phyloP scores from a whole-genome alignment of 2,113 vertebrate species.

The Etia nguti region DNA sequence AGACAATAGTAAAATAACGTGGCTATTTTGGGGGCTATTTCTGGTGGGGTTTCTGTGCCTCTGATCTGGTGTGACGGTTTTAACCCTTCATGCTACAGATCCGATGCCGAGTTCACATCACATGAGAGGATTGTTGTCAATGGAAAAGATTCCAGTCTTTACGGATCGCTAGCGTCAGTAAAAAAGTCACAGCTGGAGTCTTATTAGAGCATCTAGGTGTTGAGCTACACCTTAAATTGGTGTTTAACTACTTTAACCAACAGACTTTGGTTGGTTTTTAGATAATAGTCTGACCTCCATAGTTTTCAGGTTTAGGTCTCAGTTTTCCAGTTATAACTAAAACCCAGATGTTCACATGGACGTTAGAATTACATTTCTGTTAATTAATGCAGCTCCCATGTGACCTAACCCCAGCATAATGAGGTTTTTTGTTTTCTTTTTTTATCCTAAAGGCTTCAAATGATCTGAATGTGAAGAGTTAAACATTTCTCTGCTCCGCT shows the following conservation, averaged over 20 bases:
- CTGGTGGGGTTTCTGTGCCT: neutral
- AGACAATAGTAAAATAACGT: accelerated
- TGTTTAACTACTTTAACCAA: neutral
- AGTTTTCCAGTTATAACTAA: neutral
- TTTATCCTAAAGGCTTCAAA: neutral
- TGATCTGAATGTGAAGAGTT: neutral
- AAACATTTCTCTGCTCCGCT: neutral
- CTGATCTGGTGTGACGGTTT: neutral
- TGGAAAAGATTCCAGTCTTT: neutral
- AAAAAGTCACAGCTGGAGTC: neutral
- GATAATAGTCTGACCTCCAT: no score
- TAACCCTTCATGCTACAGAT: neutral
- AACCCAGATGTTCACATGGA: neutral
- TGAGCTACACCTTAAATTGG: accelerated
- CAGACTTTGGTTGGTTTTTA: neutral
- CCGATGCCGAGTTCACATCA: neutral
- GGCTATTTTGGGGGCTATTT: accelerated
- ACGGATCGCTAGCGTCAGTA: no score
- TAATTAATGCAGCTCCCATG: neutral
- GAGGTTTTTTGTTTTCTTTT: neutral
- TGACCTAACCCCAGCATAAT: neutral
- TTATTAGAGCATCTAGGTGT: accelerated
- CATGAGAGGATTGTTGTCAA: neutral
- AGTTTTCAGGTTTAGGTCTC: neutral
- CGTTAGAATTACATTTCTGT: neutral